A percentile compares a stretch with the other conserved stretches of the same genome.
Conservation (phyloP, 1,140 invertebrate species). For the Chymomyza costata region DNA sequence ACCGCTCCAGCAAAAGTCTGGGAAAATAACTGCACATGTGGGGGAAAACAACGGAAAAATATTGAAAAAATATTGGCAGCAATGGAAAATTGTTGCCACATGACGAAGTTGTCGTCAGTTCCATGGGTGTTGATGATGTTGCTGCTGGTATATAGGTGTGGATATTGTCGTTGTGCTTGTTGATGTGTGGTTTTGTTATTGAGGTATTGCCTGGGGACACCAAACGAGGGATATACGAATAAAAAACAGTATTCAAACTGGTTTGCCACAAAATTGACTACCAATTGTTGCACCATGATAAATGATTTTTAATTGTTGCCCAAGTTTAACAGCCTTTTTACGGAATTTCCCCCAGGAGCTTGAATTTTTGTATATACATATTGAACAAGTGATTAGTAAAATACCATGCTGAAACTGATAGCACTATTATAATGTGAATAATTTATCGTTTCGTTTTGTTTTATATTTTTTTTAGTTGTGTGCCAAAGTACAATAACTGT, state of each 20-base stretch:
- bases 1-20: conserved; percentile 28
- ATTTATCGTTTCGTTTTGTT: too few relatives aligned
- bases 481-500: too few relatives aligned
- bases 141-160: conserved; percentile 15
- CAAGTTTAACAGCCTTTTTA: too few relatives aligned
- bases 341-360: too few relatives aligned
- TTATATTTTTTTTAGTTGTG: too few relatives aligned
- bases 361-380: too few relatives aligned
- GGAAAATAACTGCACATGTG: neutral
- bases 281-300: conserved; percentile 42
- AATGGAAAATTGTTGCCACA: conserved; percentile 54
- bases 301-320: conserved; percentile 63
- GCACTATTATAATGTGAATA: too few relatives aligned
- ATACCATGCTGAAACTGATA: too few relatives aligned
- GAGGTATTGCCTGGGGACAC: conserved; percentile 17
- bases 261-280: conserved; percentile 37
- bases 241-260: too few relatives aligned
- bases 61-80: conserved; percentile 58
- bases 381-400: too few relatives aligned
- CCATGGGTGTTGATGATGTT: neutral
- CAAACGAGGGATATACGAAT: too few relatives aligned
- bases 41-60: conserved; percentile 19
- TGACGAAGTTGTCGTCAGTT: conserved; percentile 21
- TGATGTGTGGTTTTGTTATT: conserved; percentile 62
- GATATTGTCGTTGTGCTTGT: conserved; percentile 36